Percentiles rank a stretch among this genome's conserved stretches.
phyloP scores from a whole-genome alignment of 2,113 vertebrate genomes.

The Tyto alba region DNA sequence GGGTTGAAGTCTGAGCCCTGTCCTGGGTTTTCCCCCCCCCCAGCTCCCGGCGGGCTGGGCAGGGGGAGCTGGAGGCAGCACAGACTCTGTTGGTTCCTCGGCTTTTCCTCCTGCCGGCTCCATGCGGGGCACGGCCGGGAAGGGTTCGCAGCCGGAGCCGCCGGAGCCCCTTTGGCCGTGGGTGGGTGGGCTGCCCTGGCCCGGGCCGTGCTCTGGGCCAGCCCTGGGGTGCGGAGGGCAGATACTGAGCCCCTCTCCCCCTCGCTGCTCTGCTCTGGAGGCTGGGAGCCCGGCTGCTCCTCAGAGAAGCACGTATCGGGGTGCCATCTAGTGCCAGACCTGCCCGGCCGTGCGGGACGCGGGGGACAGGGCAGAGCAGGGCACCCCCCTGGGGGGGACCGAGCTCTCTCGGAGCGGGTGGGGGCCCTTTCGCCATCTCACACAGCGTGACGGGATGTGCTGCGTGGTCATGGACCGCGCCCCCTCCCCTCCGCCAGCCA shows the following conservation, averaged over 20 bases:
- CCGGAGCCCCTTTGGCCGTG: no score
- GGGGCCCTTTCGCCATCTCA: background rate
- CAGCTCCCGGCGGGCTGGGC: background rate
- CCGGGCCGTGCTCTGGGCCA: background rate
- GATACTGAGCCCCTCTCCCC: background rate
- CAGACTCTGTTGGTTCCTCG: no score
- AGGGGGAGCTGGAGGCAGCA: rapidly evolving
- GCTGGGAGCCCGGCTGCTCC: background rate
- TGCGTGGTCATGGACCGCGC: no score
- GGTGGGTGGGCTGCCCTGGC: background rate
- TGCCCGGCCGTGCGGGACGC: background rate
- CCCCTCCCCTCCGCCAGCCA: background rate
- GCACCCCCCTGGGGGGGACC: background rate
- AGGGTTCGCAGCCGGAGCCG: no score
- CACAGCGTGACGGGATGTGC: background rate
- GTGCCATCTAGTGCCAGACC: background rate
- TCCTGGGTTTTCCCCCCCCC: background rate
- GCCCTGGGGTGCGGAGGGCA: background rate
- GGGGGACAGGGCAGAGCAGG: background rate
- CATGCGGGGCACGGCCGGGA: no score
- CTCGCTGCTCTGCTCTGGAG: background rate
- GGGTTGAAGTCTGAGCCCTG: background rate
- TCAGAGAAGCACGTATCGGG: background rate
- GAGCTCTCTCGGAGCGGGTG: background rate
- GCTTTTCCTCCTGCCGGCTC: no score